phyloP scores from a whole-genome alignment of 2,113 vertebrate genomes.

The Lamprologus callipterus region DNA sequence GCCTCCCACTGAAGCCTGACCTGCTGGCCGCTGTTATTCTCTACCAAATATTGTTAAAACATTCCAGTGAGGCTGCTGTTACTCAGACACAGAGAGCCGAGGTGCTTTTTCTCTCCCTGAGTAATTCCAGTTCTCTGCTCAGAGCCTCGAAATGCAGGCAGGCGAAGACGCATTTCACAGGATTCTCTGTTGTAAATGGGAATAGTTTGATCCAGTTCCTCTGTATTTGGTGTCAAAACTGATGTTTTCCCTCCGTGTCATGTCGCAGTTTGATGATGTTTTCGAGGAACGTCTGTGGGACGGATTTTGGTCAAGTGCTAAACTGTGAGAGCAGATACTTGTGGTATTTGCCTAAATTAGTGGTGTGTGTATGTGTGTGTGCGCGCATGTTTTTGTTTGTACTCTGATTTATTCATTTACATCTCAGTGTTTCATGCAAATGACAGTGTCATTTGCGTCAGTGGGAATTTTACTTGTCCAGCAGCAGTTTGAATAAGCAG shows the following conservation, averaged over 20 bases:
- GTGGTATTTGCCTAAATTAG: neutral
- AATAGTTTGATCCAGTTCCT: constrained; percentile 16
- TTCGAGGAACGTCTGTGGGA: neutral
- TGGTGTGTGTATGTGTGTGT: neutral
- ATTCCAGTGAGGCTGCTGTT: constrained; percentile 14
- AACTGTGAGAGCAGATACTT: neutral
- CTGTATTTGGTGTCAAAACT: constrained; percentile 15
- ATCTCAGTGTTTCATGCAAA: neutral
- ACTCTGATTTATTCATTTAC: neutral
- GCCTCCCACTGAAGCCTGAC: constrained; percentile 3
- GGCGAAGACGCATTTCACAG: constrained; percentile 45
- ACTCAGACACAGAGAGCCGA: neutral
- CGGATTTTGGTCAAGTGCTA: constrained; percentile 24
- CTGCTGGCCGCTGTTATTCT: neutral
- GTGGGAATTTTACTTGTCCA: neutral
- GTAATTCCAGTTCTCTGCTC: neutral
- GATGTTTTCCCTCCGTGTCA: constrained; percentile 9
- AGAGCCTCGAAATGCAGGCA: neutral
- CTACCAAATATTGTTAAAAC: constrained; percentile 4
- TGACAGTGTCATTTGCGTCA: neutral
- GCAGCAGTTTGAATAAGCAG: neutral
- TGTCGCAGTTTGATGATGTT: constrained; percentile 4
- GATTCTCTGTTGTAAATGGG: constrained; percentile 53
- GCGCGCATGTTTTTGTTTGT: neutral
- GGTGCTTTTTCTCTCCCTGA: neutral